Evolutionary conservation across 2,797 vertebrate genomes (phyloP).

Genomic region (Enteromius argenteus): DNA sequence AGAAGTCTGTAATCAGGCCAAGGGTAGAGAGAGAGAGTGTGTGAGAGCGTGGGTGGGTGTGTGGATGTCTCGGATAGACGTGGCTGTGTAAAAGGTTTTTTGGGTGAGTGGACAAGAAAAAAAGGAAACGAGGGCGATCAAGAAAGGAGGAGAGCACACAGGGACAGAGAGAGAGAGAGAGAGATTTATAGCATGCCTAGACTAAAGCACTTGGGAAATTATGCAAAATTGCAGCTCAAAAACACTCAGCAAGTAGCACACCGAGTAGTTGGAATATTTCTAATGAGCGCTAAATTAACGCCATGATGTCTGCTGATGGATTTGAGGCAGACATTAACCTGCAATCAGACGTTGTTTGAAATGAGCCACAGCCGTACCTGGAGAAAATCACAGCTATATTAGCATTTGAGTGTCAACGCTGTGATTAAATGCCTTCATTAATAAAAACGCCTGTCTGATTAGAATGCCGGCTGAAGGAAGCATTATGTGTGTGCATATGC

Average conservation of each 20-base stretch:
- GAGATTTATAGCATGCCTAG: conserved; percentile 21
- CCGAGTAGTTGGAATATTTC: conserved; percentile 8
- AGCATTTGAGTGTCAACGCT: conserved; percentile 71
- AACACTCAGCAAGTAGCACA: conserved; percentile 16
- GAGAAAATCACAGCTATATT: conserved; percentile 64
- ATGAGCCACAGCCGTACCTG: conserved; percentile 62
- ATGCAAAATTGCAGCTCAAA: conserved; percentile 36
- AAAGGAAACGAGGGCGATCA: conserved; percentile 27
- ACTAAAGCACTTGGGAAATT: conserved; percentile 44
- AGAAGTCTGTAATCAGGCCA: conserved; percentile 50
- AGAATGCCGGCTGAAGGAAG: conserved; percentile 4
- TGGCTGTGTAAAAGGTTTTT: conserved; percentile 21
- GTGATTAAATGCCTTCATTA: conserved; percentile 61
- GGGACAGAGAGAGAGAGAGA: conserved; percentile 1
- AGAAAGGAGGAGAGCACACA: conserved; percentile 50
- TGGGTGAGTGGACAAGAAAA: conserved; percentile 19
- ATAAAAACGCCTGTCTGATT: conserved; percentile 36
- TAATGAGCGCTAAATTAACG: conserved; percentile 35
- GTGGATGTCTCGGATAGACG: conserved; percentile 20
- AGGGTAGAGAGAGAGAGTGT: conserved; percentile 2
- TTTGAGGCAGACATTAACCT: conserved; percentile 68
- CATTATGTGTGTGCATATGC: conserved; percentile 20
- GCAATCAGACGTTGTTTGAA: conserved; percentile 70
- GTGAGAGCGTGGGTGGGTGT: conserved; percentile 33
- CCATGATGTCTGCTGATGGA: conserved; percentile 32